Conservation (phyloP, 2,888 invertebrate species). For the Micropterix aruncella region DNA sequence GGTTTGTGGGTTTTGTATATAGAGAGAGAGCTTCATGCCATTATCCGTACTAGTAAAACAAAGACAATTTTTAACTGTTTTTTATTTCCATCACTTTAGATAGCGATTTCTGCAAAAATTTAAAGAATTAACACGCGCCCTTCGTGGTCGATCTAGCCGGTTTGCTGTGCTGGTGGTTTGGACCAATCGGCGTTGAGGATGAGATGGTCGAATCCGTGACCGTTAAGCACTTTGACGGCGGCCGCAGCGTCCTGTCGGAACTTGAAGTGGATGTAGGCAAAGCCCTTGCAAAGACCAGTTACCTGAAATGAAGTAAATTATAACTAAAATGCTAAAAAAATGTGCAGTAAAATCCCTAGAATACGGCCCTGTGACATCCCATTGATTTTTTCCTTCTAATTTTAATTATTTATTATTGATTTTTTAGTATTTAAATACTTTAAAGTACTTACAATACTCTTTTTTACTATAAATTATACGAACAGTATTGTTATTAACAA, state of each 20-base stretch:
- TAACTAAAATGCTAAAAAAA: too few species aligned
- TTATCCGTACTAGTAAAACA: too few species aligned
- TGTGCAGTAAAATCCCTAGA: too few species aligned
- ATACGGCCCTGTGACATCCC: too few species aligned
- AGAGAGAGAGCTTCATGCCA: too few species aligned
- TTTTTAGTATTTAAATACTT: not conserved
- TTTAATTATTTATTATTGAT: not conserved
- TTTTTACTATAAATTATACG: too few species aligned
- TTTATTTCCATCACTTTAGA: too few species aligned
- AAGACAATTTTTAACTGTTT: too few species aligned
- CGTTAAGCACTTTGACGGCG: conserved; percentile 80
- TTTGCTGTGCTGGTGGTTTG: conserved; percentile 51
- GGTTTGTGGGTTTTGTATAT: too few species aligned
- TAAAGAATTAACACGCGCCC: not conserved
- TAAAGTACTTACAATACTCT: not conserved
- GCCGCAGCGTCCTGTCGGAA: conserved; percentile 80
- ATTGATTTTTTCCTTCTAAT: too few species aligned
- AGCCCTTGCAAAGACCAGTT: conserved; percentile 85
- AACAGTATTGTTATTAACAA: too few species aligned
- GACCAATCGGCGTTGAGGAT: conserved; percentile 99
- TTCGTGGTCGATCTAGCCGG: conserved; percentile 23
- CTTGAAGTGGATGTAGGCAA: conserved; percentile 96
- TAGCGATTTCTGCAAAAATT: conserved; percentile 3
- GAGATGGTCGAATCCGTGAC: conserved; percentile 94
- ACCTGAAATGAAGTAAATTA: conserved; percentile 29